Evolutionary conservation across 2,888 invertebrate genomes (phyloP), one percentile per base, ranked within the genome.

Genomic region (Dynastes maya): DNA sequence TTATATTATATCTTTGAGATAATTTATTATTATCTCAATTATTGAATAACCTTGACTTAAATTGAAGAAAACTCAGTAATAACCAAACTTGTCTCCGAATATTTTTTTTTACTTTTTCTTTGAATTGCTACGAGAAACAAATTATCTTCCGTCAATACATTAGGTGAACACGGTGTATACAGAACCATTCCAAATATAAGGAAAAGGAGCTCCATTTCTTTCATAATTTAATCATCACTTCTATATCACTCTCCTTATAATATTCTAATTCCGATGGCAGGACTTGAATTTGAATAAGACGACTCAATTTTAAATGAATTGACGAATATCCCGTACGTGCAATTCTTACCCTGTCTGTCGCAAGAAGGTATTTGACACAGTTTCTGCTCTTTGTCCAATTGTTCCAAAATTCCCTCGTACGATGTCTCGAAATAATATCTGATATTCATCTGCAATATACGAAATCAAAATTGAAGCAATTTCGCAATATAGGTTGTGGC

Each of bases 251-350:
- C 49, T 27, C 8, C 22, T 61, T 49, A 27, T 51, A 40, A 65
- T 45, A 16, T 65, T 40, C 65, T 40, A 40, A 68, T 49, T 49
- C 68, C 68, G 22, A 51, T 49, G 9, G 27, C 68, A 49, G 27
- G 51, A 27, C 22, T 13, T 68, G 68, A 68, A 68, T 68, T 51
- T 68, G 68, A 68, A 68, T 68, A 49, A 68, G 68, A 51, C 51
- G 51, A 51, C 27, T 49, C 49, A 68, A 68, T 68, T 68, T 68
- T 49, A 68, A 68, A 49, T 49, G 68, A 68, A 45, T 68, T 68
- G 68, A 68, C 68, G 68, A 68, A 68, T 68, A 68, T 27, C 49
- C 49, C 11, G 27, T 68, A 68, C 68, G 68, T 61, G 61, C 61
- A 61, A 55, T 55, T n/a, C 53, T 55, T 55, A 2, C n/a, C 11